Conservation (phyloP, 2,888 invertebrate species). For the Acanthosoma haemorrhoidale region DNA sequence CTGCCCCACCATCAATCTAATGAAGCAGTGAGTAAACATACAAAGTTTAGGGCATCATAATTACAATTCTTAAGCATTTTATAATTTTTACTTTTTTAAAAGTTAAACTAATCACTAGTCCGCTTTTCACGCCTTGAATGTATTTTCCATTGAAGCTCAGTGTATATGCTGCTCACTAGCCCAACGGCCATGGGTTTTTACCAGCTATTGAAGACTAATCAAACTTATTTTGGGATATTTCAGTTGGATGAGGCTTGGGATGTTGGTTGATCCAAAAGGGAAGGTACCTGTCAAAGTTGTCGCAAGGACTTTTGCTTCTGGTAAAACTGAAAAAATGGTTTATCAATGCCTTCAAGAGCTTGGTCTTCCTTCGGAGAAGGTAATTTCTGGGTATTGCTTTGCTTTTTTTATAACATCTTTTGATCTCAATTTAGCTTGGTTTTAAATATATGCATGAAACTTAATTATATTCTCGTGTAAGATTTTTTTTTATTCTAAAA, state of each 20-base stretch:
- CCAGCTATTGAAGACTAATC: neutral
- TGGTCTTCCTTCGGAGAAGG: constrained; percentile 86
- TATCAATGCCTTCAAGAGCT: constrained; percentile 93
- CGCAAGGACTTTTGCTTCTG: constrained; percentile 97
- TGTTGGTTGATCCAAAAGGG: constrained; percentile 86
- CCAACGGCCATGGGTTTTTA: neutral
- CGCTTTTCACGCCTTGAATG: constrained; percentile 24
- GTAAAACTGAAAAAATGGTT: constrained; percentile 96
- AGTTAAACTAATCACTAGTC: constrained; percentile 19
- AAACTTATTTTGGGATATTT: constrained; percentile 1
- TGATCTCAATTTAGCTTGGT: no score
- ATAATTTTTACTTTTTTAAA: constrained; percentile 32
- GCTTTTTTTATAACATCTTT: no score
- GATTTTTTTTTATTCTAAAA: no score
- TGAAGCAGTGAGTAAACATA: constrained; percentile 87
- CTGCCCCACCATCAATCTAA: constrained; percentile 88
- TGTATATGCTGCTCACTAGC: neutral
- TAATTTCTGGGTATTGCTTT: constrained; percentile 43
- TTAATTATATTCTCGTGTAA: no score
- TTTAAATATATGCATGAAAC: no score
- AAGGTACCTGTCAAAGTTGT: constrained; percentile 96
- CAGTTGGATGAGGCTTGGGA: constrained; percentile 98
- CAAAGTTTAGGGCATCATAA: neutral
- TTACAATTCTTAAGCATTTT: no score
- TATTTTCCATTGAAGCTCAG: constrained; percentile 14